phyloP scores from a whole-genome alignment of 1,140 invertebrate species.

The Calycopis cecrops region DNA sequence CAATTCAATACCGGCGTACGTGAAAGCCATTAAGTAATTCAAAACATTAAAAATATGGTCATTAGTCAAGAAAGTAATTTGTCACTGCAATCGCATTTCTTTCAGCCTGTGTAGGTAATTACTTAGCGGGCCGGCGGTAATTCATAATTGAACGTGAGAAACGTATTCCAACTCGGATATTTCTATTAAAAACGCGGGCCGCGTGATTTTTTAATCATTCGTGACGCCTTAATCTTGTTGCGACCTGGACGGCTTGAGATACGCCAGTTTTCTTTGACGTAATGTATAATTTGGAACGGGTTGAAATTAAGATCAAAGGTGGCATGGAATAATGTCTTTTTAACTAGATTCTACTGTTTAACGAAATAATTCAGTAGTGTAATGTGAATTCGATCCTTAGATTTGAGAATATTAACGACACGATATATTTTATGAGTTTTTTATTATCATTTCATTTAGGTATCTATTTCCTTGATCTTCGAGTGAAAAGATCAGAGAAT shows the following conservation, averaged over 20 bases:
- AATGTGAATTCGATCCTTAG: too few species aligned
- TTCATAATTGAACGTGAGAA: constrained; percentile 23
- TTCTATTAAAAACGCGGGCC: constrained; percentile 15
- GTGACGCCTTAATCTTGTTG: constrained; percentile 1
- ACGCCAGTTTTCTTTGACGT: too few species aligned
- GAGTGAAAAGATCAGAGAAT: too few species aligned
- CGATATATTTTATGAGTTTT: too few species aligned
- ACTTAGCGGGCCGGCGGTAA: constrained; percentile 18
- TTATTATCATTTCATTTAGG: too few species aligned
- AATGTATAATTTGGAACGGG: too few species aligned
- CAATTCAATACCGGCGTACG: background rate
- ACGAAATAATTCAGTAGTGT: too few species aligned
- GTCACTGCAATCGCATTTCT: constrained; percentile 23
- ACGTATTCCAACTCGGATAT: constrained; percentile 17
- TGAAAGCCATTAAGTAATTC: background rate
- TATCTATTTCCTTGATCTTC: too few species aligned
- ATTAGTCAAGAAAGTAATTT: constrained; percentile 24
- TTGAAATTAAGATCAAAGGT: too few species aligned
- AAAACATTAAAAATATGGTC: constrained; percentile 20
- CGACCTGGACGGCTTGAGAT: background rate
- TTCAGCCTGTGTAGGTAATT: constrained; percentile 17
- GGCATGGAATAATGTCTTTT: too few species aligned
- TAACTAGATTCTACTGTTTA: too few species aligned
- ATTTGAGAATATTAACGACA: too few species aligned
- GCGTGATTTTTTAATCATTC: constrained; percentile 15